phyloP scores from a whole-genome alignment of 2,113 vertebrate genomes.

The Prinia subflava region DNA sequence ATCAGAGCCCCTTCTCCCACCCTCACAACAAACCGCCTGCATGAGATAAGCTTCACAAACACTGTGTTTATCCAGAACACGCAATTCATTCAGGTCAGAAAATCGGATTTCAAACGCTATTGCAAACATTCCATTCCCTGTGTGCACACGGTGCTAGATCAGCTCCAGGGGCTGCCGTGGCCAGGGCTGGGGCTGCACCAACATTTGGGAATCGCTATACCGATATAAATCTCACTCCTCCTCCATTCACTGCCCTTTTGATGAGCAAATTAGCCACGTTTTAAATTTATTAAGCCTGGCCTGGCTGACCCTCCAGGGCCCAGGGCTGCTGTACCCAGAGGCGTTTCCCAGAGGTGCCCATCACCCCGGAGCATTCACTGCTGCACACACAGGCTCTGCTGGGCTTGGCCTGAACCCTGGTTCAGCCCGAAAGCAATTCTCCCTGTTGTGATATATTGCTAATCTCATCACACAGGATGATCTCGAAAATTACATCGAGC shows the following conservation, averaged over 20 bases:
- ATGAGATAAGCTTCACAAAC: background rate
- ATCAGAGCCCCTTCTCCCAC: background rate
- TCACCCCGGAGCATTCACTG: background rate
- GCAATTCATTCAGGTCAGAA: background rate
- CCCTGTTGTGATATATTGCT: background rate
- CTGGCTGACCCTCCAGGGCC: background rate
- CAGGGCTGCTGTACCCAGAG: background rate
- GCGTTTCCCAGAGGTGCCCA: fast-evolving
- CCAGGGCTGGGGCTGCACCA: background rate
- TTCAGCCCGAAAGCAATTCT: background rate
- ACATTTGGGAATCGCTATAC: background rate
- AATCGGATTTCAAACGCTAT: background rate
- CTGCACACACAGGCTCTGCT: background rate
- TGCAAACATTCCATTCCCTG: background rate
- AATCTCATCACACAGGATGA: constrained; percentile 24
- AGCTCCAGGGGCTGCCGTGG: background rate
- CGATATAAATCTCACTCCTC: background rate
- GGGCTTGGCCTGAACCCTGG: fast-evolving
- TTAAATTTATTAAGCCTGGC: background rate
- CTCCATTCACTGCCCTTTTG: fast-evolving
- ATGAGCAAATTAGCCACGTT: background rate
- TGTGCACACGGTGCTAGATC: fast-evolving
- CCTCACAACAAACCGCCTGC: fast-evolving
- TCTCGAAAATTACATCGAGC: background rate
- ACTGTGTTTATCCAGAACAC: background rate